A percentile compares a stretch with the other conserved stretches of the same genome.
Conservation (phyloP, 2,113 vertebrate genomes). For the Platanista minor region DNA sequence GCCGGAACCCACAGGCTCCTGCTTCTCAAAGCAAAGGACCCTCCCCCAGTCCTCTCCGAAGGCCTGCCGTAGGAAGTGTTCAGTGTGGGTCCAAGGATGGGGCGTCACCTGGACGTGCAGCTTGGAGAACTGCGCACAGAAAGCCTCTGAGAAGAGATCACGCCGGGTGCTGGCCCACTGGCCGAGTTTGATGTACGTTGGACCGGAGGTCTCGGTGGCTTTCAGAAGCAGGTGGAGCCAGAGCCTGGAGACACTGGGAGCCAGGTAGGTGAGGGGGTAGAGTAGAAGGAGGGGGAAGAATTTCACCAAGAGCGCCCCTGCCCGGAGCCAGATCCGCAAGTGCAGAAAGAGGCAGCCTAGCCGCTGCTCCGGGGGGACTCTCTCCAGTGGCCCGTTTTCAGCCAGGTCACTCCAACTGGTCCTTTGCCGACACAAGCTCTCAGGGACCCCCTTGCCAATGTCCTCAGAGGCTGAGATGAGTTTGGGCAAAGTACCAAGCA, state of each 20-base stretch:
- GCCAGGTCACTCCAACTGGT: background rate
- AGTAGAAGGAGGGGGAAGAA: conserved; percentile 90
- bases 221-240: conserved; percentile 90
- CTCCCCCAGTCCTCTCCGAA: conserved; percentile 89
- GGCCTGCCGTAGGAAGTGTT: conserved; percentile 83
- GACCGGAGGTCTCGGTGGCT: conserved; percentile 90
- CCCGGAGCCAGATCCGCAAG: conserved; percentile 83
- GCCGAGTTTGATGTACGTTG: conserved; percentile 93
- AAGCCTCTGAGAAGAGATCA: conserved; percentile 91
- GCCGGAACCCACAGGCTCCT: conserved; percentile 91
- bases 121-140: conserved; percentile 89
- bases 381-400: background rate
- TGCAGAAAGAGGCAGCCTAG: conserved; percentile 26
- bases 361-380: background rate
- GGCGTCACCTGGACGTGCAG: conserved; percentile 90
- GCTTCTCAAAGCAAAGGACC: conserved; percentile 86
- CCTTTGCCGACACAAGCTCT: conserved; percentile 50
- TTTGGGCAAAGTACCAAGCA: conserved; percentile 76
- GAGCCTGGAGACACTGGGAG: conserved; percentile 63
- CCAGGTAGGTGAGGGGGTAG: conserved; percentile 86
- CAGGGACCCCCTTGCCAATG: conserved; percentile 34
- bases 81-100: conserved; percentile 91
- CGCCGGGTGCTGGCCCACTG: conserved; percentile 97
- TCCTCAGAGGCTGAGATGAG: conserved; percentile 79
- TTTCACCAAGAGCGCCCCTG: conserved; percentile 86